phyloP scores from a whole-genome alignment of 2,888 invertebrate species.

The Phytoseiulus persimilis region DNA sequence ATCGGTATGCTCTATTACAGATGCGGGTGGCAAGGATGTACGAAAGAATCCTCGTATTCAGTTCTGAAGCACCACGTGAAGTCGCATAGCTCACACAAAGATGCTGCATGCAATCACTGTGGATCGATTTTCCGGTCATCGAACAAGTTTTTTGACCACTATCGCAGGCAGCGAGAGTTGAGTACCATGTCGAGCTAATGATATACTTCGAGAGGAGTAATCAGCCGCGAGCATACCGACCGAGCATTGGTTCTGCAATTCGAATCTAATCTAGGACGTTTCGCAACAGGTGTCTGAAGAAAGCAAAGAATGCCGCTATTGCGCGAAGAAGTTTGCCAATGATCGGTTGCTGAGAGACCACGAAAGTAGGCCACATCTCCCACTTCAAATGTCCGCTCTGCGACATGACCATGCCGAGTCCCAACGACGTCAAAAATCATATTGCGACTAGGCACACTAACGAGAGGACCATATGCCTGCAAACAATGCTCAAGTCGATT shows the following conservation, averaged over 20 bases:
- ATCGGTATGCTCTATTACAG: background rate
- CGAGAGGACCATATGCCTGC: slow-evolving; percentile 11
- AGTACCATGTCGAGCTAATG: background rate
- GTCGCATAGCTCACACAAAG: slow-evolving; percentile 28
- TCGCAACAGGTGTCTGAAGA: background rate
- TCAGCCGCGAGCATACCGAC: too few species aligned
- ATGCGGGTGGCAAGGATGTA: background rate
- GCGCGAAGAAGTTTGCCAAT: background rate
- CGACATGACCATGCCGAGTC: slow-evolving; percentile 30
- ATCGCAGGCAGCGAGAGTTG: slow-evolving; percentile 6
- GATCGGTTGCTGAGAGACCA: slow-evolving; percentile 29
- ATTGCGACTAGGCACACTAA: slow-evolving; percentile 21
- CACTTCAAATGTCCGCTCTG: slow-evolving; percentile 30
- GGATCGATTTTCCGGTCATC: slow-evolving; percentile 7
- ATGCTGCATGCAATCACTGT: background rate
- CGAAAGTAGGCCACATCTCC: slow-evolving; percentile 16
- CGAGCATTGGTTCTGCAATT: too few species aligned
- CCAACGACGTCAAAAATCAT: slow-evolving; percentile 10
- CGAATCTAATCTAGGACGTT: too few species aligned
- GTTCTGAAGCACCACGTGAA: background rate
- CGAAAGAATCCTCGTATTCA: background rate
- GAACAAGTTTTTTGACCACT: slow-evolving; percentile 22
- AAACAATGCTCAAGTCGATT: slow-evolving; percentile 18
- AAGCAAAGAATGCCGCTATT: slow-evolving; percentile 9
- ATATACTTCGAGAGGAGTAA: too few species aligned